Conservation (phyloP, 2,888 invertebrate species). For the Apamea crenata region DNA sequence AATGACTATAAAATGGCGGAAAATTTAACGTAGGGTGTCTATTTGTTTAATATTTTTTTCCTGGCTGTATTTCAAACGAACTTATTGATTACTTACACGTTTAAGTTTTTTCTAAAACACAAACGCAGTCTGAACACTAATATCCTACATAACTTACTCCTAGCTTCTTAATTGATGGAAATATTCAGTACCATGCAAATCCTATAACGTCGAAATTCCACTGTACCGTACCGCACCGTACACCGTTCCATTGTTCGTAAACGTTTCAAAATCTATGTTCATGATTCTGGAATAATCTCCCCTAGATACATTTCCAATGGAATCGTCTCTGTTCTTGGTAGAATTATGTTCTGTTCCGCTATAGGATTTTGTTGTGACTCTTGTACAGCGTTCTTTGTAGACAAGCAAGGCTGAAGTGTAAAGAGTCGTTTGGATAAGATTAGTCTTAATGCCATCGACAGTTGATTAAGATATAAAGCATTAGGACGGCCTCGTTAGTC, state of each 20-base stretch:
- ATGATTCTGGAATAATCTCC: constrained; percentile 49
- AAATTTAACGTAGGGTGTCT: too few relatives aligned
- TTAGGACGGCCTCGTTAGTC: too few relatives aligned
- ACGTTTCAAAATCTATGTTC: constrained; percentile 44
- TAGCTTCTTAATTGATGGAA: constrained; percentile 16
- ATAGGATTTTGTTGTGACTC: constrained; percentile 1
- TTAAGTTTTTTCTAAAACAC: background rate
- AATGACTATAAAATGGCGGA: too few relatives aligned
- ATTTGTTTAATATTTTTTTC: too few relatives aligned
- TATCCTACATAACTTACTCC: background rate
- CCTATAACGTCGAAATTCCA: constrained; percentile 17
- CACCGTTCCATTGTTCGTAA: constrained; percentile 54
- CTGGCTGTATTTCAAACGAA: too few relatives aligned
- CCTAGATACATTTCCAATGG: constrained; percentile 29
- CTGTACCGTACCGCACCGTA: constrained; percentile 3
- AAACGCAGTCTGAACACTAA: background rate
- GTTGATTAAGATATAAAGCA: too few relatives aligned
- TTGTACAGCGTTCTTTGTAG: background rate
- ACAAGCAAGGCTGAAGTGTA: background rate
- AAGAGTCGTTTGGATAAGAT: background rate
- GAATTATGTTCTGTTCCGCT: constrained; percentile 4
- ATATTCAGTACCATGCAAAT: constrained; percentile 37
- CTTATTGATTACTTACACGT: too few relatives aligned
- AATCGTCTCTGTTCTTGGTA: background rate
- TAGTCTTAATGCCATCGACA: background rate